Base-by-base conservation (phyloP, 2,888 invertebrate species). In the Dorcus hopei region DNA sequence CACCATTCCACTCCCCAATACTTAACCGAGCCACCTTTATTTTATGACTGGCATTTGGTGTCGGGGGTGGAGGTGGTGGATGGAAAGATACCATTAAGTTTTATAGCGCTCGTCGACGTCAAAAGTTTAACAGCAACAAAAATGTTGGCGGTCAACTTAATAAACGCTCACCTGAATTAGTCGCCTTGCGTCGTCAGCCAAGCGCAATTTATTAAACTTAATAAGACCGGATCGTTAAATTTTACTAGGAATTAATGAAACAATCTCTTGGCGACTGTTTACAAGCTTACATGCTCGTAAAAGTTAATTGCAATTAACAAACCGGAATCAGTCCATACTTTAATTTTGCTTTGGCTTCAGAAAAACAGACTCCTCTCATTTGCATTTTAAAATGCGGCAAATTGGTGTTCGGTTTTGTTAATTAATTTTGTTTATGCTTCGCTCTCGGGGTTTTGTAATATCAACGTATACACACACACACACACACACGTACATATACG, bases 71-170 rank as follows among this genome's bases (percentile, higher is more conserved):
- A 57, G 58, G 57, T 42, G 58, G 57, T 38, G 49, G 19, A 56
- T 54, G 59, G 62, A 62, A 64, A 61, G 62, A 61, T 51, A 57
- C 53, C 61, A 62, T 62, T 62, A 61, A 59, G 58, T 64, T 64
- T 64, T 64, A 64, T 62, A 38, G 51, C 48, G 16, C 26, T 33
- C 26, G 26, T 33, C 26, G 26, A 33, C 26, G 26, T 33, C 26
- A 33, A 33, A 33, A 33, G 26, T 33, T 33, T 33, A 33, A 33
- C 26, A 33, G 26, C 26, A 33, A 33, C 26, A 33, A 33, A 33
- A 33, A 33, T 6, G 6, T 33, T 33, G 26, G 26, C 26, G 26
- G 26, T 33, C 26, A 33, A 33, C 26, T 33, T 33, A 33, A 33
- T 33, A 33, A 33, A 33, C 26, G 26, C 26, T 33, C 26, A 33